phyloP scores from a whole-genome alignment of 35 echinoderm and acorn worm species.

The Strongylocentrotus purpuratus region DNA sequence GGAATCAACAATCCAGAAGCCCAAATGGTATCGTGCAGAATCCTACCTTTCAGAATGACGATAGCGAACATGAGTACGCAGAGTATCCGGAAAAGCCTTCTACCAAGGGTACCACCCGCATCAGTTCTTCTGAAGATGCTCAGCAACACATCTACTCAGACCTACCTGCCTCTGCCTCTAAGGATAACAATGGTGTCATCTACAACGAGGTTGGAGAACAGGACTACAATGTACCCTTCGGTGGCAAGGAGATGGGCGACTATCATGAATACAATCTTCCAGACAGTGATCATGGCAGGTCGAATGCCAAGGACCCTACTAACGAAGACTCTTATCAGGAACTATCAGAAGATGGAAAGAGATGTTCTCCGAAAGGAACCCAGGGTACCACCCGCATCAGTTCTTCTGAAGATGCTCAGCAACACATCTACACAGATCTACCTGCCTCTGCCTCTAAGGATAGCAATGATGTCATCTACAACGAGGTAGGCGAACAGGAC shows the following conservation, averaged over 20 bases:
- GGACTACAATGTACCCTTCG: conserved; percentile 24
- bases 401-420: not conserved
- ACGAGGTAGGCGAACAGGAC: conserved; percentile 9
- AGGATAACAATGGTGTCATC: not conserved
- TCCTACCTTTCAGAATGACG: not conserved
- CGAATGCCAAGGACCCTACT: not conserved
- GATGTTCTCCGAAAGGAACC: not conserved
- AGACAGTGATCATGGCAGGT: not conserved
- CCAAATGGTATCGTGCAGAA: not conserved
- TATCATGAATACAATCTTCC: conserved; percentile 26
- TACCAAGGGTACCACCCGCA: not conserved
- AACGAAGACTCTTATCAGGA: not conserved
- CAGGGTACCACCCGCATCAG: not conserved
- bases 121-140: not conserved
- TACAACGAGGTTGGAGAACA: conserved; percentile 24
- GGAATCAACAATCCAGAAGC: not conserved
- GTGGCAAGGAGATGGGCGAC: conserved; percentile 24
- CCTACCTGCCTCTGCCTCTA: not conserved
- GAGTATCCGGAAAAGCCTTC: not conserved
- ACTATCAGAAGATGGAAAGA: not conserved
- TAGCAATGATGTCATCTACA: not conserved
- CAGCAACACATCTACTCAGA: not conserved
- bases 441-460: not conserved
- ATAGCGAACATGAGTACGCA: not conserved
- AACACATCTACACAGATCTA: not conserved